Conservation (phyloP, 2,113 vertebrate genomes). For the Phyllopteryx taeniolatus region DNA sequence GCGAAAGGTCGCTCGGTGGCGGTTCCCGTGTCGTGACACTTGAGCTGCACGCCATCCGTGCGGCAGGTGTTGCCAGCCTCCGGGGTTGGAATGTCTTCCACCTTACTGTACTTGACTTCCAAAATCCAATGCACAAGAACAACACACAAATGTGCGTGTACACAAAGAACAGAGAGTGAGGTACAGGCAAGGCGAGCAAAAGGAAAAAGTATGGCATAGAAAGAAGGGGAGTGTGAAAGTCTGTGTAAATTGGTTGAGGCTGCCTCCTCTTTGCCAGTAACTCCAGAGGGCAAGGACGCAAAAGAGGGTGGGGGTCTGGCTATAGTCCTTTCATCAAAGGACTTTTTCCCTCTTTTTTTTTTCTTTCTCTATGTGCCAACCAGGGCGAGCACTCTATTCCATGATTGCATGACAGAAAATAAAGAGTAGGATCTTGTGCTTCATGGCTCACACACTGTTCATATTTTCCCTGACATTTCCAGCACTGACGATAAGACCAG, state of each 20-base stretch:
- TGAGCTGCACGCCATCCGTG: conserved; percentile 12
- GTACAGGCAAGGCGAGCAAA: conserved; percentile 21
- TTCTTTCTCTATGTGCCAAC: conserved; percentile 52
- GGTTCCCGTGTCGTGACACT: conserved; percentile 34
- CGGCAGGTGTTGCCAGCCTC: conserved; percentile 54
- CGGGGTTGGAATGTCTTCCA: conserved; percentile 45
- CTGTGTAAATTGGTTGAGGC: conserved; percentile 69
- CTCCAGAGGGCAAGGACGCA: conserved; percentile 66
- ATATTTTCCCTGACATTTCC: conserved; percentile 26
- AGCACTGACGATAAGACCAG: conserved; percentile 10
- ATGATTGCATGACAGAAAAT: conserved; percentile 39
- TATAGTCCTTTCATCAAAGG: conserved; percentile 66
- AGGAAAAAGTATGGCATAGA: conserved; percentile 22
- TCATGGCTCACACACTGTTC: conserved; percentile 12
- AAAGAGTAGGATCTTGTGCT: conserved; percentile 19
- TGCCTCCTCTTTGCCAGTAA: conserved; percentile 66
- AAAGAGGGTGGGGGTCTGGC: conserved; percentile 58
- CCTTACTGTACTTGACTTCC: conserved; percentile 54
- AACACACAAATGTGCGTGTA: conserved; percentile 33
- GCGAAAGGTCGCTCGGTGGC: conserved; percentile 23
- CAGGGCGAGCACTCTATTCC: conserved; percentile 64
- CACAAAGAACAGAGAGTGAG: conserved; percentile 52
- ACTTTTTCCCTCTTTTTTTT: conserved; percentile 36
- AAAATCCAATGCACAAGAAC: conserved; percentile 21
- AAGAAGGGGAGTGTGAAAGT: conserved; percentile 45